phyloP scores from a whole-genome alignment of 2,797 vertebrate species.

The Eleutherodactylus coqui region DNA sequence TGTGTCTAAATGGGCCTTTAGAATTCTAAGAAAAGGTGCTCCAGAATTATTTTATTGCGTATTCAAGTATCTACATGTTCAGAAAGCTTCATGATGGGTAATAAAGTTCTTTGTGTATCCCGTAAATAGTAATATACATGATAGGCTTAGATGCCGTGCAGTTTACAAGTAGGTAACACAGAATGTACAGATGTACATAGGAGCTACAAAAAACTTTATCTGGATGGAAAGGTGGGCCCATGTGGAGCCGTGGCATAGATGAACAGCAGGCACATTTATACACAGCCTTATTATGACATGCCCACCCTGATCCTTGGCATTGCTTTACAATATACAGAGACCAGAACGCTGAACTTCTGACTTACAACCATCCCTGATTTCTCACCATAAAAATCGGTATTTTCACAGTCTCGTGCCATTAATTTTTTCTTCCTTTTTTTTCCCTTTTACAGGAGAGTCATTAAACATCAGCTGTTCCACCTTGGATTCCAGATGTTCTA shows the following conservation, averaged over 20 bases:
- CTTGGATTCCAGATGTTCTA: constrained; percentile 63
- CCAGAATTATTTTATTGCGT: no score
- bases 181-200: background rate
- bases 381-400: constrained; percentile 56
- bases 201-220: background rate
- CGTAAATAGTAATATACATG: background rate
- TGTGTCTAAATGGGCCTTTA: no score
- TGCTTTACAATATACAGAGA: background rate
- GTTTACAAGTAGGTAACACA: background rate
- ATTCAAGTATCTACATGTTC: no score
- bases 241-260: background rate
- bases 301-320: constrained; percentile 21
- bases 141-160: background rate
- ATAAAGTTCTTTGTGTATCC: background rate
- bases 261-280: constrained; percentile 28
- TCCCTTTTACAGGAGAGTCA: constrained; percentile 58
- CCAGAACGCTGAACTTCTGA: constrained; percentile 31
- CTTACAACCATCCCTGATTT: constrained; percentile 51
- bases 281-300: constrained; percentile 19
- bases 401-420: constrained; percentile 61
- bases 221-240: constrained; percentile 4
- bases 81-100: background rate
- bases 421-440: constrained; percentile 55
- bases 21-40: no score
- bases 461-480: constrained; percentile 64